phyloP scores from a whole-genome alignment of 1,140 invertebrate species.

The Sweltsa coloradensis region DNA sequence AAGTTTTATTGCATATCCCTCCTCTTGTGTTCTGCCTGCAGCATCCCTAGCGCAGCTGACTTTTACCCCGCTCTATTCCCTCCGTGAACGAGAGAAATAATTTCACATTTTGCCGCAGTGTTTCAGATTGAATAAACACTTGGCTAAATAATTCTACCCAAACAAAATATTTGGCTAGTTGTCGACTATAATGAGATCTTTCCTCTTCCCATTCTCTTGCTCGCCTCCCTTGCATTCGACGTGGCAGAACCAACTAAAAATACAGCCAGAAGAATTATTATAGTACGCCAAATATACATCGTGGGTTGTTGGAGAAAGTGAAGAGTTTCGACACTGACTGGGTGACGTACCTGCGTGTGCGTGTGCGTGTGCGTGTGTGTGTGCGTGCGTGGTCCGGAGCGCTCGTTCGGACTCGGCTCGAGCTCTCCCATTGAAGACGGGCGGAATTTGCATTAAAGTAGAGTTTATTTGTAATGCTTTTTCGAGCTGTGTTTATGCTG shows the following conservation, averaged over 20 bases:
- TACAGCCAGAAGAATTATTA: constrained; percentile 1
- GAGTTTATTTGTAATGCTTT: constrained; percentile 15
- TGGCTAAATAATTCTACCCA: constrained; percentile 9
- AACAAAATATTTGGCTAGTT: constrained; percentile 10
- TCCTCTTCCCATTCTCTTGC: neutral
- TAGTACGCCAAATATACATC: neutral
- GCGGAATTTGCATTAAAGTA: constrained; percentile 14
- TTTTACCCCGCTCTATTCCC: neutral
- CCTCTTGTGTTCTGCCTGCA: too few species aligned
- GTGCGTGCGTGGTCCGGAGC: neutral
- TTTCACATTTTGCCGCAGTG: constrained; percentile 3
- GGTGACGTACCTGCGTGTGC: constrained; percentile 8
- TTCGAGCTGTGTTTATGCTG: constrained; percentile 13
- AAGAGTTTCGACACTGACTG: neutral
- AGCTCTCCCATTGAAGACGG: constrained; percentile 7
- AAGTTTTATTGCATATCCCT: too few species aligned
- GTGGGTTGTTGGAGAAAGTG: neutral
- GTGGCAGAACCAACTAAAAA: neutral
- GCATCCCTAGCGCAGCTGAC: neutral
- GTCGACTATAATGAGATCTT: constrained; percentile 6
- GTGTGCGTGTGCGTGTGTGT: neutral
- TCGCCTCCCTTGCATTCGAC: neutral
- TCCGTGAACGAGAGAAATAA: neutral
- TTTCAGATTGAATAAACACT: constrained; percentile 10
- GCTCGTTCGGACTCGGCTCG: constrained; percentile 1